Evolutionary conservation across 2,113 vertebrate species (phyloP).

Genomic region (Trachemys scripta): DNA sequence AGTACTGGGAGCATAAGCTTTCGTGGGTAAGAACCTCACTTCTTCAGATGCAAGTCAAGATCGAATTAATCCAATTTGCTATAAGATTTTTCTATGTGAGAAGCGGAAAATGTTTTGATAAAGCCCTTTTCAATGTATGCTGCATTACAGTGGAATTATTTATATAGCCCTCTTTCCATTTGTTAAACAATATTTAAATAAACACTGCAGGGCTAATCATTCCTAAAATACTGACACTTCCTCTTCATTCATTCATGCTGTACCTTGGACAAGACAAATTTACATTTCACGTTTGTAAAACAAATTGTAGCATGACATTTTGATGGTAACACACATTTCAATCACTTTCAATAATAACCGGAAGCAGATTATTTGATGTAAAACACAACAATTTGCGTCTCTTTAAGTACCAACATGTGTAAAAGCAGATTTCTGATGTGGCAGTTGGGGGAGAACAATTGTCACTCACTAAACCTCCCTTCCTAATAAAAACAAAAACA

Average conservation of each 20-base stretch:
- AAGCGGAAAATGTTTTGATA: background rate
- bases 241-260: conserved; percentile 5
- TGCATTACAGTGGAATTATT: background rate
- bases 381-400: conserved; percentile 26
- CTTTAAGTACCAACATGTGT: conserved; percentile 14
- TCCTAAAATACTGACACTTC: conserved; percentile 50
- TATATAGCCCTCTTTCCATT: conserved; percentile 21
- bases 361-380: conserved; percentile 19
- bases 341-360: conserved; percentile 8
- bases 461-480: background rate
- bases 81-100: background rate
- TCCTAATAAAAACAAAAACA: conserved; percentile 15
- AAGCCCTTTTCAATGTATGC: background rate
- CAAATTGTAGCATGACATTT: conserved; percentile 11
- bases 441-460: background rate
- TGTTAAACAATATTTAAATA: conserved; percentile 10
- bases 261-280: conserved; percentile 7
- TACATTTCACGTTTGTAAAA: conserved; percentile 46
- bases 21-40: too few species aligned
- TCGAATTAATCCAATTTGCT: too few species aligned
- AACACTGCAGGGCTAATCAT: conserved; percentile 12
- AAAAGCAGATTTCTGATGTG: conserved; percentile 15
- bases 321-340: conserved; percentile 28
- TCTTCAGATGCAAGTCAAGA: too few species aligned
- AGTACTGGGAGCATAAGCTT: too few species aligned